Evolutionary conservation across 2,797 vertebrate species (phyloP).

Genomic region (Gephyroberyx darwinii): DNA sequence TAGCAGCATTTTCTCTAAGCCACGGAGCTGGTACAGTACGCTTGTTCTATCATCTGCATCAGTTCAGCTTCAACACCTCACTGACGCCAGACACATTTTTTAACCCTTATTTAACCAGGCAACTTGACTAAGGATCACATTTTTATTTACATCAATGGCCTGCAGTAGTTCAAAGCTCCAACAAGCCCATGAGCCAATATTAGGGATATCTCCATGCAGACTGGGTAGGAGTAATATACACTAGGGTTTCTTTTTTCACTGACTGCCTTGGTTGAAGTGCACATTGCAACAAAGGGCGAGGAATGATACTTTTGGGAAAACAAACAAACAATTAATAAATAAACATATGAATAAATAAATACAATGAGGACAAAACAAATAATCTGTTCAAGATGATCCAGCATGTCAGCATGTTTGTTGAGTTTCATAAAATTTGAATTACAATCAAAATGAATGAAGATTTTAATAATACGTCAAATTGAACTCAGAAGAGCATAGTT

Average conservation of each 20-base stretch:
- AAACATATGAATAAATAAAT: constrained; percentile 37
- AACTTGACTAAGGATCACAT: constrained; percentile 38
- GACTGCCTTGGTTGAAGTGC: constrained; percentile 62
- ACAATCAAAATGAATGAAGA: constrained; percentile 19
- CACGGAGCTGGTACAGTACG: constrained; percentile 53
- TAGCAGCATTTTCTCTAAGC: constrained; percentile 50
- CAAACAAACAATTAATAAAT: constrained; percentile 30
- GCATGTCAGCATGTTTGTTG: constrained; percentile 16
- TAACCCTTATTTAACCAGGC: constrained; percentile 56
- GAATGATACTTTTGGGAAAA: constrained; percentile 27
- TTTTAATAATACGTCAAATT: constrained; percentile 14
- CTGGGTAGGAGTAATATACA: constrained; percentile 58
- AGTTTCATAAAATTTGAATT: constrained; percentile 27
- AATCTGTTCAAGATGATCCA: constrained; percentile 18
- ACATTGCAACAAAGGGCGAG: constrained; percentile 50
- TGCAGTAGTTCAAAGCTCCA: constrained; percentile 45
- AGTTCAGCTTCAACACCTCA: constrained; percentile 50
- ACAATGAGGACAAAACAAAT: constrained; percentile 26
- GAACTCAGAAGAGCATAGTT: constrained; percentile 27
- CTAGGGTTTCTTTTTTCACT: constrained; percentile 37
- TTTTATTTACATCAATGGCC: constrained; percentile 65
- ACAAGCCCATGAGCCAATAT: constrained; percentile 55
- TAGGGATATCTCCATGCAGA: constrained; percentile 69
- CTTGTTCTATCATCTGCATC: constrained; percentile 57
- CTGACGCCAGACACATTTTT: constrained; percentile 44